A percentile compares a stretch with the other conserved stretches of the same genome.
These are phyloP conservation scores for Dendrolimus houi DNA, from an alignment of 2,888 invertebrate species.

Conservation along the genomic window DNA sequence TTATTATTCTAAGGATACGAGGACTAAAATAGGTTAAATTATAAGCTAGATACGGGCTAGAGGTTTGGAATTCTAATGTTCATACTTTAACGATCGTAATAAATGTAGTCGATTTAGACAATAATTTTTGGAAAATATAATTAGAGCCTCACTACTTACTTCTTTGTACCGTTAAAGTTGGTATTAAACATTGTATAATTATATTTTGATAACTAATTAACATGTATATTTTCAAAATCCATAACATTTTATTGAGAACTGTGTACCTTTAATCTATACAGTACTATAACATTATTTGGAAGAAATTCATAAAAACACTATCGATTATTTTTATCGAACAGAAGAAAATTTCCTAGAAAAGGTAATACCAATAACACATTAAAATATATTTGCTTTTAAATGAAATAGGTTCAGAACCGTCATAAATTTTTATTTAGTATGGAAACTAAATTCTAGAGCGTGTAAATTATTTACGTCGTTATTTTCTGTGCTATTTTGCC, in stretches of 20 bases:
- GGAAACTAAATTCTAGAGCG: no score
- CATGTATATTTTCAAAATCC: constrained; percentile 16
- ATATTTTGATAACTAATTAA: constrained; percentile 22
- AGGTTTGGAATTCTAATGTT: no score
- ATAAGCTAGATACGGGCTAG: no score
- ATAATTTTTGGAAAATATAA: no score
- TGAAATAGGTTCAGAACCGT: no score
- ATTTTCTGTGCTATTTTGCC: no score
- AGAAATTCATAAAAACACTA: background rate
- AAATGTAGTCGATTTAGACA: no score
- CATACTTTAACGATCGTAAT: no score
- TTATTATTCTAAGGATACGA: no score
- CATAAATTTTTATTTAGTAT: no score
- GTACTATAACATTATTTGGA: background rate
- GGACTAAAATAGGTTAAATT: no score
- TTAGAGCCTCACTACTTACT: constrained; percentile 27
- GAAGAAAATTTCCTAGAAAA: background rate
- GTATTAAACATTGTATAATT: constrained; percentile 33
- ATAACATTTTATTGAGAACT: constrained; percentile 2
- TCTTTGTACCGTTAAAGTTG: constrained; percentile 39
- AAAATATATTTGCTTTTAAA: background rate
- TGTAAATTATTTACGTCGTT: no score
- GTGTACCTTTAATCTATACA: background rate
- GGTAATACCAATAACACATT: background rate
- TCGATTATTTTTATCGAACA: background rate